Base-by-base conservation (phyloP, 2,888 invertebrate species). In the Horisme vitalbata region DNA sequence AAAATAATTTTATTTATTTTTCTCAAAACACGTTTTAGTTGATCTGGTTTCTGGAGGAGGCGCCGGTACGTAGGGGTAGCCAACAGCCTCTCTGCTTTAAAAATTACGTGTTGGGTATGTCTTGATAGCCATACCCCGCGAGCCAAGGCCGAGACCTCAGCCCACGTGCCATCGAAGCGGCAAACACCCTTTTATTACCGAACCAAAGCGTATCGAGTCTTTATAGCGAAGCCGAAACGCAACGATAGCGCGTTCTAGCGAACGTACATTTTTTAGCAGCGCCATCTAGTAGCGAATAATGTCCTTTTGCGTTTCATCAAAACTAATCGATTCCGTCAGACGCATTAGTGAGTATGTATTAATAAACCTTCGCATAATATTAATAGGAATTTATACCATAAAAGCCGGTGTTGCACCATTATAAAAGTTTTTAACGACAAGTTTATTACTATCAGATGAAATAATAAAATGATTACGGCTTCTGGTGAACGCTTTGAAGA, bases 91-190 rank as follows among this genome's bases (percentile, higher is more conserved):
- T 70, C 90, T 56, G 52, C 65, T 60, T 67, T 82, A 95, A 95
- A 95, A 94, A 95, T 95, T 92, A 91, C 63, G 93, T 94, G 93
- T 92, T 94, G 93, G 88, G 94, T 94, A 95, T 95, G 94, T 94
- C 93, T 95, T 94, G 94, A 95, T 94, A 78, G 84, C 94, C 95
- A 94, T 95, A 94, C 94, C 93, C 94, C 94, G 91, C 92, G 80
- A 80, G 32, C 82, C 80, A 68, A 68, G 52, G 65, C 78, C 79
- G 80, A 83, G 82, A 69, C 82, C 83, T 83, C 78, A 79, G 84
- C 84, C 71, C 81, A 83, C 85, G 93, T 93, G 91, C 91, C 92
- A 94, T 93, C 71, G 43, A 93, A 94, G 93, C 90, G 91, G 91
- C 92, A 93, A 93, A 91, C 93, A 93, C 92, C 93, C 93, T 93